phyloP scores from a whole-genome alignment of 2,888 invertebrate genomes.

The Automeris io region DNA sequence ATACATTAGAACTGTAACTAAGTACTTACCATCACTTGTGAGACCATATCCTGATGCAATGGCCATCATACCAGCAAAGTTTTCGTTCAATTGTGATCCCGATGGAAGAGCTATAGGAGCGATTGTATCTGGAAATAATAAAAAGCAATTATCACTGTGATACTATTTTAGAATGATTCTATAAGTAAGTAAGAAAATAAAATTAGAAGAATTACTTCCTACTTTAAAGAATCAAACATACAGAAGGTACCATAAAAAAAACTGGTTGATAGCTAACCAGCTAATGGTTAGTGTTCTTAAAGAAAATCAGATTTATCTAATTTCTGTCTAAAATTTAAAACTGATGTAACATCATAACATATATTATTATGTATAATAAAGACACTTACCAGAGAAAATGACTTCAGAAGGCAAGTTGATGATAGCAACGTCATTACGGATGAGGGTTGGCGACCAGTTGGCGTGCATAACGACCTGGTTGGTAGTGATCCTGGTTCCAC shows the following conservation, averaged over 20 bases:
- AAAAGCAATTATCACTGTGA: neutral
- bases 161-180: no score
- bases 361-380: neutral
- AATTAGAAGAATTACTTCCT: no score
- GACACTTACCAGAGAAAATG: constrained; percentile 20
- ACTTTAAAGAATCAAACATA: no score
- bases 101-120: constrained; percentile 31
- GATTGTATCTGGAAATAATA: constrained; percentile 25
- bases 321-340: no score
- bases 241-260: no score
- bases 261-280: no score
- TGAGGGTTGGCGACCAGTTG: constrained; percentile 25
- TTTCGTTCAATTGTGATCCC: constrained; percentile 18
- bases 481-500: constrained; percentile 31
- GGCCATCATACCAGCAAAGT: constrained; percentile 26
- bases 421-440: constrained; percentile 36
- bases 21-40: constrained; percentile 28
- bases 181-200: no score
- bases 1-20: neutral
- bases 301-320: no score
- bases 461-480: constrained; percentile 27
- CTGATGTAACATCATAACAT: no score
- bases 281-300: no score
- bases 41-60: constrained; percentile 39
- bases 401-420: constrained; percentile 22